phyloP scores from a whole-genome alignment of 1,140 invertebrate genomes.

The Hyles euphorbiae region DNA sequence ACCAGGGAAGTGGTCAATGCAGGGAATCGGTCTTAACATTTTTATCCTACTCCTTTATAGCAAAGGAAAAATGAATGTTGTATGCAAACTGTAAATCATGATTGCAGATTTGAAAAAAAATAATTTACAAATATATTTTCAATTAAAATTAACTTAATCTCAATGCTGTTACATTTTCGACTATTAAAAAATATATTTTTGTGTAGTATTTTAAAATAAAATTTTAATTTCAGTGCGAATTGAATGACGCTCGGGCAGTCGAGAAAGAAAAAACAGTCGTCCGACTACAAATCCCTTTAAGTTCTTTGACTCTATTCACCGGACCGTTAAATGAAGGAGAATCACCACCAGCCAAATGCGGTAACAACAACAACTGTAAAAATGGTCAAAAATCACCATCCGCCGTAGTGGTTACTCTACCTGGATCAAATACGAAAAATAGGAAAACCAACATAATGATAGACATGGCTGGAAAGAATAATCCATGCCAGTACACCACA shows the following conservation, averaged over 20 bases:
- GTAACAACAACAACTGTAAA: too few species aligned
- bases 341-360: too few species aligned
- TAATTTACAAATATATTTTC: too few species aligned
- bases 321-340: too few species aligned
- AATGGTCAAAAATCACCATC: background rate
- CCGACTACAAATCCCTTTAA: background rate
- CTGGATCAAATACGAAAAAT: background rate
- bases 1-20: too few species aligned
- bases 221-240: background rate
- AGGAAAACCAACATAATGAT: conserved; percentile 15
- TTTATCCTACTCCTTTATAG: too few species aligned
- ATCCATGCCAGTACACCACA: background rate
- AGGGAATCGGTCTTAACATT: too few species aligned
- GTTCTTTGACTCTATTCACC: background rate
- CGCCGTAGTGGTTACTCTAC: background rate
- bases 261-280: background rate
- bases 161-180: too few species aligned
- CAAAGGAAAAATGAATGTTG: too few species aligned
- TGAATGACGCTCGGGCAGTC: background rate
- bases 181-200: background rate
- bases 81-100: too few species aligned
- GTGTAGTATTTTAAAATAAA: background rate
- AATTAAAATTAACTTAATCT: too few species aligned
- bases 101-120: too few species aligned
- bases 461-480: conserved; percentile 9